phyloP scores from a whole-genome alignment of 2,888 invertebrate species.

The Clistopyga incitator region DNA sequence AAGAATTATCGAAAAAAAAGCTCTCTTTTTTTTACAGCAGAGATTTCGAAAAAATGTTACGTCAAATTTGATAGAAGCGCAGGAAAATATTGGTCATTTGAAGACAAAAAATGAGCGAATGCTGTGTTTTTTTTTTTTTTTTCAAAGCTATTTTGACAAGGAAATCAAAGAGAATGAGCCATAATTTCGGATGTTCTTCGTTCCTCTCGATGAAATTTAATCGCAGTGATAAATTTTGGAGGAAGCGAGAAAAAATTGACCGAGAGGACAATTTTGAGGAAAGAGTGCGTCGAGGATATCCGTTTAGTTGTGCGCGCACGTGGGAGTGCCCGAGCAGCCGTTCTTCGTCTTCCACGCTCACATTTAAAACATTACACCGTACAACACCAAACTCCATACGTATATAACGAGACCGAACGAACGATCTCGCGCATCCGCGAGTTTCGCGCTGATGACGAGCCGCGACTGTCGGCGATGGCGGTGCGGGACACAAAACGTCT shows the following conservation, averaged over 20 bases:
- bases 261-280: slow-evolving; percentile 14
- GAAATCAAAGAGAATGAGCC: too few species aligned
- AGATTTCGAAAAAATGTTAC: too few species aligned
- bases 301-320: slow-evolving; percentile 32
- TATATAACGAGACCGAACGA: slow-evolving; percentile 8
- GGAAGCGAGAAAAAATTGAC: neutral
- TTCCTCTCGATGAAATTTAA: too few species aligned
- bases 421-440: slow-evolving; percentile 2
- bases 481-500: slow-evolving; percentile 20
- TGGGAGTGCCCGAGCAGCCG: slow-evolving; percentile 42
- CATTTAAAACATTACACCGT: slow-evolving; percentile 1
- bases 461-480: slow-evolving; percentile 43
- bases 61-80: neutral
- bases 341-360: slow-evolving; percentile 15
- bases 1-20: neutral
- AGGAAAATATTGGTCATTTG: too few species aligned
- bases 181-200: too few species aligned
- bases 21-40: neutral
- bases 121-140: too few species aligned
- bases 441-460: slow-evolving; percentile 11
- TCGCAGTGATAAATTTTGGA: neutral
- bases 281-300: slow-evolving; percentile 11
- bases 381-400: neutral
- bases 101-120: too few species aligned
- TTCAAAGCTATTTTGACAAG: too few species aligned